These are phyloP conservation scores for Apostichopus japonicus DNA, from an alignment of 35 echinoderm and acorn worm species.

Conservation along the genomic window DNA sequence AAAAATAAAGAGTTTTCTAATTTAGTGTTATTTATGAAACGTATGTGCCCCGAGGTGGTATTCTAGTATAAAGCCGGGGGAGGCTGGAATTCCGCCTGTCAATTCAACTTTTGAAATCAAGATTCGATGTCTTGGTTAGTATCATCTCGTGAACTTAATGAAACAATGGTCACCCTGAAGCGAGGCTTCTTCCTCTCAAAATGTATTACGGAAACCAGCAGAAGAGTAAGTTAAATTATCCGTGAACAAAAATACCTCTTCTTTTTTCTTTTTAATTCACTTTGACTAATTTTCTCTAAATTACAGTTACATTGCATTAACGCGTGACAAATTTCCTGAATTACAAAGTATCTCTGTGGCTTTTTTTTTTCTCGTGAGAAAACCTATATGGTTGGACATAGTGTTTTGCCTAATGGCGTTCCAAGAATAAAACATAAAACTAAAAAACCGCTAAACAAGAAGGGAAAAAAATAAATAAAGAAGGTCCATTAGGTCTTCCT, in stretches of 20 bases:
- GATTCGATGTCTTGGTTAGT: background rate
- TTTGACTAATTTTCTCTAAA: constrained; percentile 42
- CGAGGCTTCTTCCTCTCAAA: constrained; percentile 1
- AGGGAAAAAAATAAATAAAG: background rate
- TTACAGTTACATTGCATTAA: constrained; percentile 48
- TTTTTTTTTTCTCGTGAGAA: constrained; percentile 8
- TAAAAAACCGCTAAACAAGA: background rate
- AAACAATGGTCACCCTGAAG: constrained; percentile 39
- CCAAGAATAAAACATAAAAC: background rate
- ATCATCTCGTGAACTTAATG: constrained; percentile 23
- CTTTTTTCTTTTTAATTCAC: background rate
- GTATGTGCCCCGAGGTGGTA: constrained; percentile 26
- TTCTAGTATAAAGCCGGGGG: constrained; percentile 6
- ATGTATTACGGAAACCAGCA: background rate
- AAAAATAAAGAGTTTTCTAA: background rate
- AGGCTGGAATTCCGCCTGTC: constrained; percentile 40
- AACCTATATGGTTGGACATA: background rate
- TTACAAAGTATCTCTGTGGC: background rate
- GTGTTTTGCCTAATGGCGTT: background rate
- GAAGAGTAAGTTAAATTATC: constrained; percentile 38
- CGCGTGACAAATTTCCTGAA: constrained; percentile 41
- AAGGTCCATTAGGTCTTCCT: background rate
- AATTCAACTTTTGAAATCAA: constrained; percentile 1
- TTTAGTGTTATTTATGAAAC: constrained; percentile 42
- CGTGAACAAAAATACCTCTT: constrained; percentile 25